phyloP scores from a whole-genome alignment of 2,888 invertebrate genomes.

The Heliconius hortense region DNA sequence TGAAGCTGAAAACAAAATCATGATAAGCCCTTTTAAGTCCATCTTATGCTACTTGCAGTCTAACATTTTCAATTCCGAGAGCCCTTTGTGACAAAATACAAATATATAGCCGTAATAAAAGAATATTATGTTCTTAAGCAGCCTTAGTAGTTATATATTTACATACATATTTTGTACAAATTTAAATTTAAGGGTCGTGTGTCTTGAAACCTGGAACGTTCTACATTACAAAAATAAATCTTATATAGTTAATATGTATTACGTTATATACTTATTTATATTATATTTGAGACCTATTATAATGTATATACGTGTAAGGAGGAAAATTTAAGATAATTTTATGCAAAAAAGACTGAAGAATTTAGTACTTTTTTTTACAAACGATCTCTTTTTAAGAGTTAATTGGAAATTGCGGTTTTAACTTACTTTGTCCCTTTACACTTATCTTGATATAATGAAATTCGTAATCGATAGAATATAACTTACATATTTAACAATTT shows the following conservation, averaged over 20 bases:
- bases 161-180: conserved; percentile 51
- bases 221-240: conserved; percentile 72
- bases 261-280: conserved; percentile 47
- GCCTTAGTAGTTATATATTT: conserved; percentile 51
- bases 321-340: conserved; percentile 46
- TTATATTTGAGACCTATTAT: conserved; percentile 43
- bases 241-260: conserved; percentile 41
- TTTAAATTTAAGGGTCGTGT: conserved; percentile 54
- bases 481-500: conserved; percentile 33
- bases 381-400: conserved; percentile 47
- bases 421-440: conserved; percentile 47
- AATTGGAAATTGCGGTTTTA: conserved; percentile 55
- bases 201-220: conserved; percentile 62
- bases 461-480: conserved; percentile 55
- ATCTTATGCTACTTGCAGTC: conserved; percentile 26
- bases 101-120: conserved; percentile 39
- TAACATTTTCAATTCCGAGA: conserved; percentile 25
- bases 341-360: conserved; percentile 56
- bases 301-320: conserved; percentile 48
- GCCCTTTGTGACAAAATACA: conserved; percentile 28
- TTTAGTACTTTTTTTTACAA: conserved; percentile 66
- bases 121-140: conserved; percentile 42
- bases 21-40: conserved; percentile 12
- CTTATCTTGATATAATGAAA: conserved; percentile 50
- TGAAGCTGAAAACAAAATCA: too few relatives aligned